Evolutionary conservation across 2,888 invertebrate species (phyloP).

Genomic region (Tinea pellionella): DNA sequence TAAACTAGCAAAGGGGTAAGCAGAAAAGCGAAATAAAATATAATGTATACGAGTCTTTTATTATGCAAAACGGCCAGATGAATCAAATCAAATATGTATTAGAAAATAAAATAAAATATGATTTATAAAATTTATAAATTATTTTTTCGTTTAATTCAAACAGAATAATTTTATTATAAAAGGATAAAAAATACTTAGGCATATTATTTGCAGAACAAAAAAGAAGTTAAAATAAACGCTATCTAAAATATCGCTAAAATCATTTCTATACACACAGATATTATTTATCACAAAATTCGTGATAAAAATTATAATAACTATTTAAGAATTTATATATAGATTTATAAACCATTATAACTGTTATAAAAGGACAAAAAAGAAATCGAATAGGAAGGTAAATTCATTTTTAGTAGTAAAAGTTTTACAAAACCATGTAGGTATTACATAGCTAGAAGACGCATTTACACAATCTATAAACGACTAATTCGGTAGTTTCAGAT

Average conservation of each 20-base stretch:
- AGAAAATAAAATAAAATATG: neutral
- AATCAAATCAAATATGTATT: neutral
- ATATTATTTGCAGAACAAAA: neutral
- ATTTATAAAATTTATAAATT: neutral
- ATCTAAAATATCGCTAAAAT: neutral
- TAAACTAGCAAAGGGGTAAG: too few species aligned
- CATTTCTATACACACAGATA: too few species aligned
- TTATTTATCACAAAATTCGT: too few species aligned
- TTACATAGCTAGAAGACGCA: neutral
- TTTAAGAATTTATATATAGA: too few species aligned
- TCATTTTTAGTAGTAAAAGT: neutral
- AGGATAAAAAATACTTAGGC: neutral
- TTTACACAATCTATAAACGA: conserved; percentile 24
- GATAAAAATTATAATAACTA: too few species aligned
- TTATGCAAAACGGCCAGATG: neutral
- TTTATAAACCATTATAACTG: too few species aligned
- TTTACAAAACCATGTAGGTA: neutral
- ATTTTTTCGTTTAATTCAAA: neutral
- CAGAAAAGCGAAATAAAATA: too few species aligned
- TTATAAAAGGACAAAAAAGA: neutral
- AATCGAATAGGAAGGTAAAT: neutral
- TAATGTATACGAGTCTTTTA: too few species aligned
- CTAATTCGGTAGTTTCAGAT: conserved; percentile 60
- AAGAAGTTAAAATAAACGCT: neutral
- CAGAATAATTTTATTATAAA: neutral